Evolutionary conservation across 2,797 vertebrate genomes (phyloP), one percentile per base, ranked within the genome.

Genomic region (Podarcis siculus): DNA sequence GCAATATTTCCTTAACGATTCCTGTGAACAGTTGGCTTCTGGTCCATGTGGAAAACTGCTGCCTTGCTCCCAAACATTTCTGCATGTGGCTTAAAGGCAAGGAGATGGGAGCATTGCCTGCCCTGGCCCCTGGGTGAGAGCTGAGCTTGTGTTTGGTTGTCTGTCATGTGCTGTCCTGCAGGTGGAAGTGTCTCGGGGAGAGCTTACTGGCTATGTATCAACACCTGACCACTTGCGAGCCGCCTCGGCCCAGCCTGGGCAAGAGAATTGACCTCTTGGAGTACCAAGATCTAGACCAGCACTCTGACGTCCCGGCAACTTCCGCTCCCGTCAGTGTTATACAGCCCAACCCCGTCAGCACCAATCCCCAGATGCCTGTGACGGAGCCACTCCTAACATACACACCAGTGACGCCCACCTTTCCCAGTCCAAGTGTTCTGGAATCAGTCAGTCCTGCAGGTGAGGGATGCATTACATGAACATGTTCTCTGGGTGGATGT

Each of bases 151-250:
- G 64, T 23, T 58, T n/a, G 42, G 45, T 35, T 0, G 0, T 35
- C 89, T 0, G 0, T 35, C 89, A 45, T 88, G 49, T 89, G 87
- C 83, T 71, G 55, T 9, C 49, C 3, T 79, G n/a, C 94, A 99
- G 99, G 83, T 99, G 99, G 99, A 99, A 98, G 94, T 98, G 98
- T 92, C 95, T 99, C 0, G 99, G 99, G 0, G 99, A 99, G 95
- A 98, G 98, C 90, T 93, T 99, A 75, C 95, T 99, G 87, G 97
- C 98, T 30, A 99, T 98, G 98, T 99, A 99, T 96, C 97, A 95
- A 92, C 98, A 99, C 93, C 98, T 98, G 90, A 99, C 98, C 12
- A 98, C 98, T 0, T 98, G 98, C 13, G 98, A 99, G 87, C 98
- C 97, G 1, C 98, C 98, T 25, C 97, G 97, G 5, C 98, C 98